Evolutionary conservation across 2,888 invertebrate species (phyloP), one percentile per base, ranked within the genome.

Genomic region (Actias luna): DNA sequence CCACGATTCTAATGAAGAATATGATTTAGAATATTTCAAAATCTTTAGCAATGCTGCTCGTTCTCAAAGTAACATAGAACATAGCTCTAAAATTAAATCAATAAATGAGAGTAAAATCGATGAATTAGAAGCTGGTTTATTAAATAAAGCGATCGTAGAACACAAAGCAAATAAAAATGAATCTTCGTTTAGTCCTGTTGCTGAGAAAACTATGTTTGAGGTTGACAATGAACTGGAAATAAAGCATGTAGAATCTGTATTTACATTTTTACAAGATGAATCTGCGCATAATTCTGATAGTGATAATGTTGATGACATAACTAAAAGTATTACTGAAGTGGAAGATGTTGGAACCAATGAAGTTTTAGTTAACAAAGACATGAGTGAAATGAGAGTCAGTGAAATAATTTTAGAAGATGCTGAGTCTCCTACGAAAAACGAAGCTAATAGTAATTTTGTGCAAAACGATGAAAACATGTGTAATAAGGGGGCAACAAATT

Each of bases 291-390:
- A 55, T 55, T 55, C 35, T 18, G 58, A 33, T 62, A 62, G 29
- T 60, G 55, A 55, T 63, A 64, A 69, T 66, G 71, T 69, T 58
- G 60, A 68, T 65, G 67, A 68, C 60, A 64, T 36, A 27, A 42
- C 60, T 58, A 57, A 69, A 62, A 33, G 42, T 58, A 62, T 52
- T 63, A 62, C 39, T 35, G 67, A 68, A 52, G 46, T 46, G 62
- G 57, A 68, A 66, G 60, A 33, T 68, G 16, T 60, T 50, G 52
- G 60, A 52, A 55, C 33, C 16, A 31, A 33, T 55, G 36, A n/a
- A 52, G 52, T 58, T 22, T 35, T 52, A 61, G 63, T 35, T 27
- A 50, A 61, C 50, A 52, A 69, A 58, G 18, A 33, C 36, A 60
- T 58, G 63, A 63, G 33, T 36, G 67, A 68, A 58, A 46, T 39